Base-by-base conservation (phyloP, 2,888 invertebrate species). In the Tupiocoris notatus region DNA sequence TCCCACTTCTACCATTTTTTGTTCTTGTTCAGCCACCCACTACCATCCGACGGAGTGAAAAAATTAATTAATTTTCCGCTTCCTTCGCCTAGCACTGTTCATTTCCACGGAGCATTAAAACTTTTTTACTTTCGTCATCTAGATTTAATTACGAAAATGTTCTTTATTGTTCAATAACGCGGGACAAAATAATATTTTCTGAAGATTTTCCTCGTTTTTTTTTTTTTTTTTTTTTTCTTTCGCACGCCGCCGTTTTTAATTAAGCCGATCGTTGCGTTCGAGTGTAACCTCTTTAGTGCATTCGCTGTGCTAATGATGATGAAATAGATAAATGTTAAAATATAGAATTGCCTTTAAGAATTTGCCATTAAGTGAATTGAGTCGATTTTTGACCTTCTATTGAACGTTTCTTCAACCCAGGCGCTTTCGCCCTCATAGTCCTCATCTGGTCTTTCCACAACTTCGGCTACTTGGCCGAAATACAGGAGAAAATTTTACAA, bases 131-230 rank as follows among this genome's bases (percentile, higher is more conserved):
- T 70, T 25, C 25, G 70, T 70, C 70, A 70, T 70, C 70, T 17
- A 59, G 70, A 59, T 70, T 70, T 70, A 70, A 70, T 70, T 70
- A 70, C 59, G 58, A 23, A 70, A 70, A 70, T 59, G 70, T 59
- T 70, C 70, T 70, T 59, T 70, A 59, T 70, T 70, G 70, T 70
- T 59, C 70, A 16, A 59, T 58, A 59, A 70, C 16, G 39, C 59
- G 59, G 20, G 20, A 59, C 25, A 58, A 23, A 70, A 59, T 70
- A 70, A 70, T 61, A 59, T 70, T 59, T 58, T 7, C 12, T 18
- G 18, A 0, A 20, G 7, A 16, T 64, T 65, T 65, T 0, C 2
- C 16, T 1, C 23, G 25, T 63, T 7, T 1, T 63, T 21, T n/a
- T n/a, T 59, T n/a, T n/a, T 12, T 2, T 2, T 18, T 61, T 17